Evolutionary conservation across 2,113 vertebrate genomes (phyloP).

Genomic region (Pipra filicauda): DNA sequence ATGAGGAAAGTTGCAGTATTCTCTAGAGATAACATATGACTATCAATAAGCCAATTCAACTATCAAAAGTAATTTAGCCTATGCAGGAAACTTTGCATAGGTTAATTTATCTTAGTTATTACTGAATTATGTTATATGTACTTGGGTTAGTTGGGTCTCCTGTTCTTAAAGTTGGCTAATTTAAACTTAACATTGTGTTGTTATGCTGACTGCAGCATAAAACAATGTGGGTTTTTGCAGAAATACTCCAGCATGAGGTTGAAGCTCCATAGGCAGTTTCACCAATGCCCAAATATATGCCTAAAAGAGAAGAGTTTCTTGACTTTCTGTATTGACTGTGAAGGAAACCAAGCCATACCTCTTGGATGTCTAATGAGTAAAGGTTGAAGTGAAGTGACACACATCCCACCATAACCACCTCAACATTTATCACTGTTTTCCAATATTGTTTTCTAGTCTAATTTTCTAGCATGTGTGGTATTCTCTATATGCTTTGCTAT

Average conservation of each 20-base stretch:
- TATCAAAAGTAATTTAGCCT: not conserved
- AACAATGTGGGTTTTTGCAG: not conserved
- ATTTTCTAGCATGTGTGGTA: not conserved
- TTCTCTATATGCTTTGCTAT: not conserved
- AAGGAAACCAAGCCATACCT: not conserved
- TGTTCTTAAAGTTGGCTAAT: not conserved
- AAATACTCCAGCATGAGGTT: not conserved
- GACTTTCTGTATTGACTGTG: not conserved
- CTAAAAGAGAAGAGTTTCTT: not conserved
- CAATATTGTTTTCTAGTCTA: not conserved
- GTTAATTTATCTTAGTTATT: not conserved
- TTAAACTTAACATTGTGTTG: not conserved
- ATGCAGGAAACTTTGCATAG: not conserved
- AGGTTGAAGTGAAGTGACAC: not conserved
- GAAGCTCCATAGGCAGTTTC: not conserved
- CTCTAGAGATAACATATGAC: not conserved
- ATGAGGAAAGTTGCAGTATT: not conserved
- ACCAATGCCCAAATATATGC: not conserved
- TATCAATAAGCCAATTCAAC: not conserved
- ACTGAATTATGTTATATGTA: not conserved
- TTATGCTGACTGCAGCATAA: not conserved
- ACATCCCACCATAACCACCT: not conserved
- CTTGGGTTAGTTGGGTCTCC: not conserved
- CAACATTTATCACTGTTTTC: not conserved
- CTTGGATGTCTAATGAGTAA: not conserved